A percentile compares a stretch with the other conserved stretches of the same genome.
These are phyloP conservation scores for Octopus sinensis DNA, from an alignment of 1,140 invertebrate species.

Conservation along the genomic window DNA sequence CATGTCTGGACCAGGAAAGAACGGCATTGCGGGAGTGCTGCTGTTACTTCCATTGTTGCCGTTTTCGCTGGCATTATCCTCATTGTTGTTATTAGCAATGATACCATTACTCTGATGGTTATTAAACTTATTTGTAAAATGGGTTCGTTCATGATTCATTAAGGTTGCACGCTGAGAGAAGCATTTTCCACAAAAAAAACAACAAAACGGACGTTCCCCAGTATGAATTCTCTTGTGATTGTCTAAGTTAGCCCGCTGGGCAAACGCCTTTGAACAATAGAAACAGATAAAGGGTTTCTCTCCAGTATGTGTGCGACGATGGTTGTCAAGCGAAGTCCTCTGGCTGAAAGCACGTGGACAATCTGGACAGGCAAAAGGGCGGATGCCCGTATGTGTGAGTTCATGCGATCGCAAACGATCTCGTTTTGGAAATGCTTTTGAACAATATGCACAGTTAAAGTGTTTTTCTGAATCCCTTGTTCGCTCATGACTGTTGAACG, in stretches of 20 bases:
- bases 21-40: neutral
- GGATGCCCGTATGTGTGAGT: neutral
- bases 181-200: conserved; percentile 33
- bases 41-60: neutral
- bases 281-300: conserved; percentile 22
- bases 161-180: conserved; percentile 69
- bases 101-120: neutral
- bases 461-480: neutral
- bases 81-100: neutral
- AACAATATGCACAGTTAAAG: neutral
- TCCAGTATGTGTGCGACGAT: conserved; percentile 5
- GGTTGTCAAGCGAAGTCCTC: neutral
- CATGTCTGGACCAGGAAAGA: conserved; percentile 6
- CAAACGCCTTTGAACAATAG: conserved; percentile 17
- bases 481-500: neutral
- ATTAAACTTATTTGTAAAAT: conserved; percentile 11
- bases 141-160: conserved; percentile 67
- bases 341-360: neutral
- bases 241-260: conserved; percentile 14
- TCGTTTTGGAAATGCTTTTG: neutral
- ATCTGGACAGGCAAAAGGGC: neutral
- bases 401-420: neutral
- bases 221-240: conserved; percentile 32
- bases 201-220: conserved; percentile 36
- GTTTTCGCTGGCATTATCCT: neutral